Evolutionary conservation across 2,888 invertebrate genomes (phyloP).

Genomic region (Drosophila cyrtoloma): DNA sequence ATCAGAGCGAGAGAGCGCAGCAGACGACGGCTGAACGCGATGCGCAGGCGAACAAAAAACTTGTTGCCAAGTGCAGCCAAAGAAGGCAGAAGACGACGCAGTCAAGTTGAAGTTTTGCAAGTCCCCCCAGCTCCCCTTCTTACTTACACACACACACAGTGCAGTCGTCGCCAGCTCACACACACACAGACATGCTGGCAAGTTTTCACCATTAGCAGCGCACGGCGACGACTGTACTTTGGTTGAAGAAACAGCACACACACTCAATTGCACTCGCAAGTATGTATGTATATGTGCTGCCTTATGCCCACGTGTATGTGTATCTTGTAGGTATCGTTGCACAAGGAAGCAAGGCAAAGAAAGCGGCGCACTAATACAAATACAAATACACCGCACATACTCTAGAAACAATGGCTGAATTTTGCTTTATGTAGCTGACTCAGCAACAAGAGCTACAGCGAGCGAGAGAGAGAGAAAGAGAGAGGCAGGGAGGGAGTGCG

Average conservation of each 20-base stretch:
- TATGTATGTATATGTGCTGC: slow-evolving; percentile 18
- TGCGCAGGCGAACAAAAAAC: slow-evolving; percentile 45
- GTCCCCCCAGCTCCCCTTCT: neutral
- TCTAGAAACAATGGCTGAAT: slow-evolving; percentile 61
- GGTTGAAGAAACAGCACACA: slow-evolving; percentile 48
- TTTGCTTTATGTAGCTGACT: slow-evolving; percentile 57
- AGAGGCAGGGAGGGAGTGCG: neutral
- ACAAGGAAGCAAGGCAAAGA: slow-evolving; percentile 66
- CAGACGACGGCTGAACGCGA: slow-evolving; percentile 38
- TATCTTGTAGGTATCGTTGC: slow-evolving; percentile 48
- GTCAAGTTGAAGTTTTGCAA: slow-evolving; percentile 57
- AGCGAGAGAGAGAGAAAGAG: neutral
- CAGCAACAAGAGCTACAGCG: slow-evolving; percentile 20
- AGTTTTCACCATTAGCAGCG: slow-evolving; percentile 75
- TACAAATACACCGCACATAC: slow-evolving; percentile 14
- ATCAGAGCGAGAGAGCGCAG: slow-evolving; percentile 51
- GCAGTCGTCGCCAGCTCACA: slow-evolving; percentile 33
- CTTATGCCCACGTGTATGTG: slow-evolving; percentile 43
- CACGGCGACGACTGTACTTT: slow-evolving; percentile 73
- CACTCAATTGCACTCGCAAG: slow-evolving; percentile 20
- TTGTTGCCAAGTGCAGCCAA: slow-evolving; percentile 75
- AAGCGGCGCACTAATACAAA: slow-evolving; percentile 38
- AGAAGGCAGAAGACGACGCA: slow-evolving; percentile 39
- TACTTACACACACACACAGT: slow-evolving; percentile 12
- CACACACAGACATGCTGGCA: slow-evolving; percentile 43